These are phyloP conservation scores for Heteromyza rotundicornis DNA, from an alignment of 2,888 invertebrate genomes.

Conservation along the genomic window DNA sequence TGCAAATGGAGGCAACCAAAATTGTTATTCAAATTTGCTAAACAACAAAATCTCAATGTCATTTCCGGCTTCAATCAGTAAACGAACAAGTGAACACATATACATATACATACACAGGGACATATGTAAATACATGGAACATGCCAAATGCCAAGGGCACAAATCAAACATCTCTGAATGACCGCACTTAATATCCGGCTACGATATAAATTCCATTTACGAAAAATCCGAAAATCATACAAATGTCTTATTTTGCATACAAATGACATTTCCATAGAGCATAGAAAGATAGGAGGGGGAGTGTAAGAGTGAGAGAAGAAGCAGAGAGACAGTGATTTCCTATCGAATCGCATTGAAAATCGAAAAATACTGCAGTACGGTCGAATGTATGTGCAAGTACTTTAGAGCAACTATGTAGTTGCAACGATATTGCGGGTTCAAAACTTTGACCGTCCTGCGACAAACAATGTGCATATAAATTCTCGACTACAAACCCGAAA, in stretches of 20 bases:
- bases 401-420: no score
- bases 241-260: slow-evolving; percentile 42
- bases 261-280: slow-evolving; percentile 42
- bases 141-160: background rate
- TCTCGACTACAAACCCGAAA: background rate
- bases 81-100: background rate
- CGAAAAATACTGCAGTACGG: no score
- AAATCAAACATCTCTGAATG: slow-evolving; percentile 1
- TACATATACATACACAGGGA: background rate
- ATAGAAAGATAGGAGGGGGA: background rate
- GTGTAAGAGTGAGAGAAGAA: background rate
- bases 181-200: background rate
- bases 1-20: background rate
- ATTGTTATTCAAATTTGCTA: background rate
- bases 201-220: slow-evolving; percentile 1
- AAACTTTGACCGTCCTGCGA: background rate
- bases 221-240: background rate
- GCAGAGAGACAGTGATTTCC: no score
- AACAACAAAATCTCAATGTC: slow-evolving; percentile 2
- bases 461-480: background rate
- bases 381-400: background rate
- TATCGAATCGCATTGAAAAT: background rate
- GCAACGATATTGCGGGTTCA: background rate
- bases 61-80: background rate
- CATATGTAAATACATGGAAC: background rate